These are phyloP conservation scores for Terrapene triunguis DNA, from an alignment of 2,113 vertebrate genomes.

Conservation along the genomic window DNA sequence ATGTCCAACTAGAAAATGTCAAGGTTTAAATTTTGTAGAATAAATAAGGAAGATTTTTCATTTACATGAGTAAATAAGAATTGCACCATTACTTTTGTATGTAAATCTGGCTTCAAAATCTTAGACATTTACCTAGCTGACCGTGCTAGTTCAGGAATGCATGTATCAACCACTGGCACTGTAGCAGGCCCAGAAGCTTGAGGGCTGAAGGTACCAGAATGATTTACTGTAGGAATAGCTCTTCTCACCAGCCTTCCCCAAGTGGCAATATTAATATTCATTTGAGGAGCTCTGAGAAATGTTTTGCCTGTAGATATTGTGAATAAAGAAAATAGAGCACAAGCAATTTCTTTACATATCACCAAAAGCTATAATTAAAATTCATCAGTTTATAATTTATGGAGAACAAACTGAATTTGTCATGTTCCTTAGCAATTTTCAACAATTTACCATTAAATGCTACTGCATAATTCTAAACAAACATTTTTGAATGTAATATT, in stretches of 20 bases:
- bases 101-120: neutral
- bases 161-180: slow-evolving; percentile 80
- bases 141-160: slow-evolving; percentile 81
- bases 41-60: neutral
- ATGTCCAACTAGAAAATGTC: fast-evolving
- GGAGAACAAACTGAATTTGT: slow-evolving; percentile 64
- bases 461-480: slow-evolving; percentile 35
- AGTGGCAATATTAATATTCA: slow-evolving; percentile 99
- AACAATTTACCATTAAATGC: slow-evolving; percentile 42
- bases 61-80: neutral
- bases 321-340: slow-evolving; percentile 60
- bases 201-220: slow-evolving; percentile 94
- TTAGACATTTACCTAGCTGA: slow-evolving; percentile 75
- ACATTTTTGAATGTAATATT: slow-evolving; percentile 36
- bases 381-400: slow-evolving; percentile 70
- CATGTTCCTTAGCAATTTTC: slow-evolving; percentile 30
- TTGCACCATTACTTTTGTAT: neutral
- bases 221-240: slow-evolving; percentile 96
- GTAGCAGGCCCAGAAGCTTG: slow-evolving; percentile 84
- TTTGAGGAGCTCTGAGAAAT: slow-evolving; percentile 97
- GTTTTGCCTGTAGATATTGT: slow-evolving; percentile 90
- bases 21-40: neutral
- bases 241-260: slow-evolving; percentile 97
- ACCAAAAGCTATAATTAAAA: slow-evolving; percentile 74
- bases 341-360: slow-evolving; percentile 71